Evolutionary conservation across 2,797 vertebrate species (phyloP).

Genomic region (Rhinogobio ventralis): DNA sequence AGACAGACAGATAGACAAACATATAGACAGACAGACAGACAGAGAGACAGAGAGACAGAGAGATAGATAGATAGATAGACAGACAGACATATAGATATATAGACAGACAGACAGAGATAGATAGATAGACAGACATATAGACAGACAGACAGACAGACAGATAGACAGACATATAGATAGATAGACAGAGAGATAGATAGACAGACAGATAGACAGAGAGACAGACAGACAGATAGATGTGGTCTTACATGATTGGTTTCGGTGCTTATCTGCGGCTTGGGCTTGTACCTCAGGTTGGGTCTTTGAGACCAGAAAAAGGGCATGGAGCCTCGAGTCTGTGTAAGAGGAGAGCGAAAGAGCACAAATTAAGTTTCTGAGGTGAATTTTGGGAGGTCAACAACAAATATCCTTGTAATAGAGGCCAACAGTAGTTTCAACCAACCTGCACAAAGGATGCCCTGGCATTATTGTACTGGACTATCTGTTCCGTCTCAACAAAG

Average conservation of each 20-base stretch:
- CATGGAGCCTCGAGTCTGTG: slow-evolving; percentile 95
- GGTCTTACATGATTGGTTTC: slow-evolving; percentile 89
- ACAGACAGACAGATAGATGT: not conserved
- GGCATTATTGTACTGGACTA: slow-evolving; percentile 89
- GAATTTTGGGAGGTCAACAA: not conserved
- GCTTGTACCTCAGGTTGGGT: slow-evolving; percentile 98
- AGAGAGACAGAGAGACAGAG: too few species aligned
- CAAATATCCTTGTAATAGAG: not conserved
- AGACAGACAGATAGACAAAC: not conserved
- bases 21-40: not conserved
- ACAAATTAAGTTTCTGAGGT: not conserved
- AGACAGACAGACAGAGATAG: not conserved
- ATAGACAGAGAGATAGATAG: not conserved
- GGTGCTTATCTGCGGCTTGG: slow-evolving; percentile 94
- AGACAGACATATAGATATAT: not conserved
- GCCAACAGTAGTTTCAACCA: slow-evolving; percentile 52
- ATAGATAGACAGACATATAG: not conserved
- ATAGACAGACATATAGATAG: not conserved
- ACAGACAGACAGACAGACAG: not conserved
- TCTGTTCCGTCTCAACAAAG: slow-evolving; percentile 97
- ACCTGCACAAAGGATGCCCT: slow-evolving; percentile 95
- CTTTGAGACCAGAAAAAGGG: slow-evolving; percentile 99
- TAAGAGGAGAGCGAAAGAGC: not conserved
- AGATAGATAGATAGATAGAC: not conserved
- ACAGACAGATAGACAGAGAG: not conserved